Evolutionary conservation across 2,797 vertebrate species (phyloP).

Genomic region (Lepus oiostolus): DNA sequence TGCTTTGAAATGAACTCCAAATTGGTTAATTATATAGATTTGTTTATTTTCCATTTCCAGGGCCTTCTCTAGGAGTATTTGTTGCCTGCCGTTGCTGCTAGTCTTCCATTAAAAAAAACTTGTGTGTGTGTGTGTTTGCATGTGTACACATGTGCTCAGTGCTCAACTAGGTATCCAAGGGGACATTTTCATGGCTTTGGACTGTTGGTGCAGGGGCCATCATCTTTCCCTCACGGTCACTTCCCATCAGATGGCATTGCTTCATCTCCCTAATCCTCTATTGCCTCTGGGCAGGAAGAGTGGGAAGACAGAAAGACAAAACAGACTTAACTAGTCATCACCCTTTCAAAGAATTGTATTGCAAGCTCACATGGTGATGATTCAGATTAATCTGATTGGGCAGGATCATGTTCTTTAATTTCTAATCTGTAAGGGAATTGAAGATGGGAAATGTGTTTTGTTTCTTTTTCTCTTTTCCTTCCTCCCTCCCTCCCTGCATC

Average conservation of each 20-base stretch:
- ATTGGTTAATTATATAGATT: not conserved
- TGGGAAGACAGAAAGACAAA: not conserved
- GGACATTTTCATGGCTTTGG: slow-evolving; percentile 5
- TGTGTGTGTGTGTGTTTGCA: not conserved
- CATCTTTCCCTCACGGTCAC: not conserved
- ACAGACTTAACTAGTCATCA: not conserved
- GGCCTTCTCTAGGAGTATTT: not conserved
- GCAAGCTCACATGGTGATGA: not conserved
- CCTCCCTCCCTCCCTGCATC: too few species aligned
- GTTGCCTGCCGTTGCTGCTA: not conserved
- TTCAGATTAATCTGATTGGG: not conserved
- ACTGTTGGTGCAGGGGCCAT: not conserved
- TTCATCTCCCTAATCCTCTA: slow-evolving; percentile 24
- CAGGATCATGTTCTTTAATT: not conserved
- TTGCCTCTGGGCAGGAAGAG: not conserved
- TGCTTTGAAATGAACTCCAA: not conserved
- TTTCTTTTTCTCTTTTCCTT: too few species aligned
- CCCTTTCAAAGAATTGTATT: not conserved
- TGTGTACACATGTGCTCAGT: not conserved
- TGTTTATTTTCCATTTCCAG: slow-evolving; percentile 1
- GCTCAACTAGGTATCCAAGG: not conserved
- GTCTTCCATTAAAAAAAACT: not conserved
- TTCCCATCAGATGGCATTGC: not conserved
- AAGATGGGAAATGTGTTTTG: not conserved
- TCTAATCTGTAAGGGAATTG: not conserved